Evolutionary conservation across 2,797 vertebrate species (phyloP).

Genomic region (Microhierax caerulescens): DNA sequence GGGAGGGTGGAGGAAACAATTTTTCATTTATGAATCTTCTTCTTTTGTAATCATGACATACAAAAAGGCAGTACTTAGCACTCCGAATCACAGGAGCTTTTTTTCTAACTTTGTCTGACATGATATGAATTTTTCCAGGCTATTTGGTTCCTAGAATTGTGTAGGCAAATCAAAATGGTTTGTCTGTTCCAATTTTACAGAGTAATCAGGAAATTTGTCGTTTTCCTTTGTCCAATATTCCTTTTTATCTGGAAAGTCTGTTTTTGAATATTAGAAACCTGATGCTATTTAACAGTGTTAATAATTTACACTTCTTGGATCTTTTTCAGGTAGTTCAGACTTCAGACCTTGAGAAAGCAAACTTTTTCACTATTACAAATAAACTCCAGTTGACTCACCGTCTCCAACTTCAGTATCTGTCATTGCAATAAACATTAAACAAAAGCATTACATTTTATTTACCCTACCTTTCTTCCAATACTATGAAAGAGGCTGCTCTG

Average conservation of each 20-base stretch:
- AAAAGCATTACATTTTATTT: background rate
- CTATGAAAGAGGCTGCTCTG: background rate
- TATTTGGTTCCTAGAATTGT: slow-evolving; percentile 31
- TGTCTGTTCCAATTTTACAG: background rate
- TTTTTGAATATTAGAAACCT: background rate
- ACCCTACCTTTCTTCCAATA: background rate
- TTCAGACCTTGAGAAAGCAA: background rate
- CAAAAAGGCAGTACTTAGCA: background rate
- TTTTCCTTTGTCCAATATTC: background rate
- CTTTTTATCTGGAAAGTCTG: background rate
- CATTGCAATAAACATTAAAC: background rate
- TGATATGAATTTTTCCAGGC: slow-evolving; percentile 26
- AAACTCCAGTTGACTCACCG: background rate
- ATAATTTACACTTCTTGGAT: background rate
- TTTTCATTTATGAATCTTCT: background rate
- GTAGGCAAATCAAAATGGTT: slow-evolving; percentile 5
- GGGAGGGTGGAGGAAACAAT: background rate
- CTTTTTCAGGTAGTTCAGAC: background rate
- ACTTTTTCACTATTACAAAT: background rate
- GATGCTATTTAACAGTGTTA: background rate
- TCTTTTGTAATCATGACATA: background rate
- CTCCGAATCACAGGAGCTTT: background rate
- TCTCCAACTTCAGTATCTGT: background rate
- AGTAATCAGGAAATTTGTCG: background rate
- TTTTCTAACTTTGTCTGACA: background rate